Evolutionary conservation across 2,888 invertebrate species (phyloP), one percentile per base, ranked within the genome.

Genomic region (Melangyna quadrimaculata): DNA sequence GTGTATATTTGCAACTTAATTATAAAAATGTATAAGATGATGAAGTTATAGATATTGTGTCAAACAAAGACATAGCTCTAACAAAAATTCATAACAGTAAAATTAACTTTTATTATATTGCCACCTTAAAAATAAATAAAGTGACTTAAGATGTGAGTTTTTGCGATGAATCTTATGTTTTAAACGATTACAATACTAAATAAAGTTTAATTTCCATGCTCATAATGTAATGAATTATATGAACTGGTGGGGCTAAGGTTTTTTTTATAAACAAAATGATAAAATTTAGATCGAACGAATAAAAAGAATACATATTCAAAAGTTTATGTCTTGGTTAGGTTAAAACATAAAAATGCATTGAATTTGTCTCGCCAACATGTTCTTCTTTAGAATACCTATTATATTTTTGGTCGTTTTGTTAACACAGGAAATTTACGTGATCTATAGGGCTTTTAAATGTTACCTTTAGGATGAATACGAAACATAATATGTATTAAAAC

Each of bases 311-410:
- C 29, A 4, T 29, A 32, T 17, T 57, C 19, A 35, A 19, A 59
- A 22, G 8, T 29, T 35, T n/a, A 57, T 78, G 40, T 35, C 37
- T 65, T 57, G 63, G 19, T 19, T 65, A 32, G 9, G 27, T n/a
- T 37, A 24, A 55, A 35, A 55, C 37, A 51, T 48, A 19, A 22
- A 74, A 79, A 79, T 69, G 67, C 69, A 80, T 80, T 80, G 32
- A 80, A 43, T 48, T 67, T 17, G 40, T 27, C 59, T 40, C n/a
- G 37, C 51, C 24, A 37, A 35, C 5, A 19, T 35, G 43, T 59
- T 43, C 1, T 77, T 73, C 24, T 24, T 61, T 37, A 29, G n/a
- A n/a, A 19, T 17, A n/a, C n/a, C n/a, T n/a, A 43, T 27, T 27
- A 40, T 51, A 51, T 63, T 40, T 63, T 17, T 48, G n/a, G 65